Conservation (phyloP, 2,797 vertebrate genomes). For the Atherinosoma microstoma region DNA sequence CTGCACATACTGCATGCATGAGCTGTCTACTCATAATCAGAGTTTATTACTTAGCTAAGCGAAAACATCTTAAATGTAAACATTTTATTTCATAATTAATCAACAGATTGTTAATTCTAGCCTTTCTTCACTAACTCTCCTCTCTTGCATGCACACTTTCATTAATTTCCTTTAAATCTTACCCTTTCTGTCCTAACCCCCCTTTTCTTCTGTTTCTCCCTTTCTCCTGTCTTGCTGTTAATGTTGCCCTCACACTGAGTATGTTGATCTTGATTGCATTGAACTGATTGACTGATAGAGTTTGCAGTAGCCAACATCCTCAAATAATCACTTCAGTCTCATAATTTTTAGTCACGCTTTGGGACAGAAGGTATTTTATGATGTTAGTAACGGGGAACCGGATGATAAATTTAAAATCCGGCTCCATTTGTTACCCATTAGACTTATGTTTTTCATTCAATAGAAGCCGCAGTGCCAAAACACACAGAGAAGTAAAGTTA, state of each 20-base stretch:
- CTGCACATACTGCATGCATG: background rate
- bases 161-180: constrained; percentile 42
- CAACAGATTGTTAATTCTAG: background rate
- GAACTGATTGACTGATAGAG: constrained; percentile 46
- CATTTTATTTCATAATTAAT: background rate
- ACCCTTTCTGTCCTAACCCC: background rate
- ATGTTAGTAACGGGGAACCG: constrained; percentile 22
- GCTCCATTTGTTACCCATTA: constrained; percentile 57
- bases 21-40: background rate
- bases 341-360: constrained; percentile 2
- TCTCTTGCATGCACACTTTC: constrained; percentile 11
- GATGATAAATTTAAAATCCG: constrained; percentile 32
- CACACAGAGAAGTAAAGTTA: constrained; percentile 55
- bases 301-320: constrained; percentile 38
- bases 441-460: constrained; percentile 40
- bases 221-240: constrained; percentile 19
- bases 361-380: constrained; percentile 16
- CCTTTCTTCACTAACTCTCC: background rate
- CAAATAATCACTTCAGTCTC: constrained; percentile 26
- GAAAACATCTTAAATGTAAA: background rate
- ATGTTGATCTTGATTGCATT: constrained; percentile 42
- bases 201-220: background rate
- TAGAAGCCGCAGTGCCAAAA: constrained; percentile 57
- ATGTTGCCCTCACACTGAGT: constrained; percentile 32
- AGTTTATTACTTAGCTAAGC: background rate